Base-by-base conservation (phyloP, 2,797 vertebrate genomes). In the Mus spretus region DNA sequence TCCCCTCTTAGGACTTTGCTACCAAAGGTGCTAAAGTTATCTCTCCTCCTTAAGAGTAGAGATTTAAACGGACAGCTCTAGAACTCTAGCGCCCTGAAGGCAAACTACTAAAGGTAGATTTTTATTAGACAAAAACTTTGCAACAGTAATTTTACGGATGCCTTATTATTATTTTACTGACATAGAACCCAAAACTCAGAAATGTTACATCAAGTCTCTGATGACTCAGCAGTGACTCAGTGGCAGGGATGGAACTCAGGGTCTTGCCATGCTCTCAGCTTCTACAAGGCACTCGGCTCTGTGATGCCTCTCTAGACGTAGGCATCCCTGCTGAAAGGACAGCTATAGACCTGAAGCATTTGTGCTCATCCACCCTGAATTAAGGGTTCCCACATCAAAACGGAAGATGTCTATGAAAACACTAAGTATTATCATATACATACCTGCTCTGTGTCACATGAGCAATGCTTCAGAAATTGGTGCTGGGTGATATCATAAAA, bases 381-480 rank as follows among this genome's bases (percentile, higher is more conserved):
- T 81, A 59, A 88, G 94, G 53, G 74, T 63, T 63, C 79, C 24
- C 44, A 96, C 47, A 63, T 19, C 26, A 47, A 17, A 34, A 63
- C 14, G 61, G 13, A 70, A 82, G 59, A 82, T 55, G 70, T 77
- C 79, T 17, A 80, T 24, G 77, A 44, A 75, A 57, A 40, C 59
- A 67, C 44, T 22, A 19, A 37, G 81, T 78, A 47, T n/a, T 80
- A 92, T 55, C 19, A 63, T 61, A 83, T 15, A 92, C 90, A 94
- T 96, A 98, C 98, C 78, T 90, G 93, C 63, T 97, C 96, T 5
- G 24, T 37, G 22, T 95, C 93, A 84, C 96, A 84, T 44, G 93
- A 90, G 70, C 95, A 90, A 53, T 74, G 92, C 50, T 44, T 79
- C 82, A 75, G 82, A 95, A 96, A 84, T 57, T 90, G 81, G 50